phyloP scores from a whole-genome alignment of 2,113 vertebrate genomes.

The Thymallus thymallus region DNA sequence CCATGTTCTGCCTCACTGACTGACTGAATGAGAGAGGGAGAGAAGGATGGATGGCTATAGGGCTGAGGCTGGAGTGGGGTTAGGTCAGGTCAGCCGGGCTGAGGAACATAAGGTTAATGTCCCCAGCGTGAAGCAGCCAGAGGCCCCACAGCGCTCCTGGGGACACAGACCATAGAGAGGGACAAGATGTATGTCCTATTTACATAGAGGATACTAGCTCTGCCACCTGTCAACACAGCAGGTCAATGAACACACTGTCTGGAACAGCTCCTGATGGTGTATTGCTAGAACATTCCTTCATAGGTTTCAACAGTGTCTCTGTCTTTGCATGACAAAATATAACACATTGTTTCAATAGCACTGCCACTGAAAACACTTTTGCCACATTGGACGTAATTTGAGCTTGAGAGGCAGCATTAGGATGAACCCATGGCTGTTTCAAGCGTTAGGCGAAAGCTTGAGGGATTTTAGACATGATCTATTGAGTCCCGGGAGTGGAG shows the following conservation, averaged over 20 bases:
- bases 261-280: conserved; percentile 15
- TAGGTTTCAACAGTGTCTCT: conserved; percentile 31
- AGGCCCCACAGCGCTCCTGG: conserved; percentile 43
- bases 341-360: background rate
- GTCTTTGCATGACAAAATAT: background rate
- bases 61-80: conserved; percentile 10
- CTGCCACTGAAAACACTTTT: conserved; percentile 24
- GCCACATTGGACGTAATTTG: conserved; percentile 16
- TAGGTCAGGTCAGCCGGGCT: conserved; percentile 11
- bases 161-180: conserved; percentile 31
- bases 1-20: conserved; percentile 49
- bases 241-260: conserved; percentile 11
- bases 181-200: conserved; percentile 41
- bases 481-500: conserved; percentile 4
- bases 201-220: conserved; percentile 45
- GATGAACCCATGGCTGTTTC: background rate
- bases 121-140: conserved; percentile 16
- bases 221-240: conserved; percentile 38
- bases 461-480: conserved; percentile 28
- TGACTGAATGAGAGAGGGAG: conserved; percentile 2
- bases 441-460: conserved; percentile 5
- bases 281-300: conserved; percentile 15
- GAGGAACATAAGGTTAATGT: conserved; percentile 14
- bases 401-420: conserved; percentile 19
- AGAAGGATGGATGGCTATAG: background rate